Evolutionary conservation across 1,140 invertebrate genomes (phyloP), one percentile per base, ranked within the genome.

Genomic region (Bombus breviceps): DNA sequence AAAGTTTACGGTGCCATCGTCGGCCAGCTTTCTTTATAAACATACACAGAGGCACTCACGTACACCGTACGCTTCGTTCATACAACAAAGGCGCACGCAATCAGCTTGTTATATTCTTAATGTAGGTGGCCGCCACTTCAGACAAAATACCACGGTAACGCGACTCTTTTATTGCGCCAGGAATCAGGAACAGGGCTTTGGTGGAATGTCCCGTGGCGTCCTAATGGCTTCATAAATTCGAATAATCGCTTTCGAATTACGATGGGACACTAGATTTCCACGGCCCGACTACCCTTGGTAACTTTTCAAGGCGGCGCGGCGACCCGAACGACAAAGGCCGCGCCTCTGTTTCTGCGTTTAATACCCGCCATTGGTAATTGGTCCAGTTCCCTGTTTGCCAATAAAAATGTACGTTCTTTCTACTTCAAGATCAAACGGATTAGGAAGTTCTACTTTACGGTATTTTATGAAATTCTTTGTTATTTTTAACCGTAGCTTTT

Each of bases 221-320:
- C 89, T 89, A 92, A 92, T 91, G 90, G 91, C 66, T 92, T 90
- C 90, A 92, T 92, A 92, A 92, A 92, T 92, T 92, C 86, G 79
- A 83, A 83, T 86, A 91, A 90, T 84, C 85, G 87, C 83, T 91
- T 90, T 92, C 89, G 90, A 91, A 92, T 92, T 92, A 90, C 91
- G 89, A 77, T 75, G 76, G 72, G 78, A 89, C 89, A 80, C 84
- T 90, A 85, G 90, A 90, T 88, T 86, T 85, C 64, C 81, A 71
- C 80, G 76, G 22, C 69, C 71, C 87, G 77, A 32, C 64, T 57
- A 32, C 80, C 62, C 47, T 47, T 53, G 59, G 18, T 86, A 81
- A 86, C 69, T 89, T 89, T 88, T 89, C 86, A 81, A 71, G 85
- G 68, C 68, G 72, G 41, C 37, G 37, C 68, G 68, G 41, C 43